These are phyloP conservation scores for Stylophora pistillata DNA, from an alignment of 64 coral and sea anemone species.

Conservation along the genomic window DNA sequence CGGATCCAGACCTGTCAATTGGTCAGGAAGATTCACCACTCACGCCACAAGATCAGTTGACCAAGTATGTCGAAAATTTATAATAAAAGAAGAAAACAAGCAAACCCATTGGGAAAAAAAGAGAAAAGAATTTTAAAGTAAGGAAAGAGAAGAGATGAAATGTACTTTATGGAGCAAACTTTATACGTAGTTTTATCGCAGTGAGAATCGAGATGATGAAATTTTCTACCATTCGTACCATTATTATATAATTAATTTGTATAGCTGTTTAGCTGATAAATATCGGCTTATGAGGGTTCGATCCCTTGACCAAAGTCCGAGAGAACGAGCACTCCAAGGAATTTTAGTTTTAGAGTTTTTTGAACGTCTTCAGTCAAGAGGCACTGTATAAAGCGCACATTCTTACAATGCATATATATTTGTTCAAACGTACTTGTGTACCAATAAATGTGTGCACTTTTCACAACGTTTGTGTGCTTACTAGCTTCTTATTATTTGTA, in stretches of 20 bases:
- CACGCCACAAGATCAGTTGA: constrained; percentile 98
- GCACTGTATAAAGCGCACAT: constrained; percentile 98
- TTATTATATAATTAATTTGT: constrained; percentile 99
- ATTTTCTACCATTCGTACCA: constrained; percentile 99
- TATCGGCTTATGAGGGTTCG: constrained; percentile 67
- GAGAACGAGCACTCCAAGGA: constrained; percentile 59
- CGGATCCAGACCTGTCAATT: constrained; percentile 85
- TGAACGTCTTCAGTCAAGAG: constrained; percentile 91
- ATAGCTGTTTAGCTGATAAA: constrained; percentile 78
- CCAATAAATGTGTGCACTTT: constrained; percentile 98
- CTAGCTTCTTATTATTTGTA: constrained; percentile 48
- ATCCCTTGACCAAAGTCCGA: constrained; percentile 44
- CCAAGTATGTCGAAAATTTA: constrained; percentile 99
- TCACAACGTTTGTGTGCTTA: constrained; percentile 77
- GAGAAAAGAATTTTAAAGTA: constrained; percentile 67
- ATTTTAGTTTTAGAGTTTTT: constrained; percentile 99
- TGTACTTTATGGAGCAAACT: constrained; percentile 92
- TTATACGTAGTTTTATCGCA: constrained; percentile 99
- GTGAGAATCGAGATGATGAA: constrained; percentile 91
- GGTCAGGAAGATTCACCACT: constrained; percentile 96
- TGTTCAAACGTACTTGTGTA: constrained; percentile 84
- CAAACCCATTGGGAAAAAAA: not conserved
- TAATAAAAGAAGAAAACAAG: constrained; percentile 81
- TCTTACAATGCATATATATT: constrained; percentile 95
- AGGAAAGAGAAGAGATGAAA: constrained; percentile 54